A percentile compares a stretch with the other conserved stretches of the same genome.
These are phyloP conservation scores for Ceramica pisi DNA, from an alignment of 2,888 invertebrate genomes.

Conservation along the genomic window DNA sequence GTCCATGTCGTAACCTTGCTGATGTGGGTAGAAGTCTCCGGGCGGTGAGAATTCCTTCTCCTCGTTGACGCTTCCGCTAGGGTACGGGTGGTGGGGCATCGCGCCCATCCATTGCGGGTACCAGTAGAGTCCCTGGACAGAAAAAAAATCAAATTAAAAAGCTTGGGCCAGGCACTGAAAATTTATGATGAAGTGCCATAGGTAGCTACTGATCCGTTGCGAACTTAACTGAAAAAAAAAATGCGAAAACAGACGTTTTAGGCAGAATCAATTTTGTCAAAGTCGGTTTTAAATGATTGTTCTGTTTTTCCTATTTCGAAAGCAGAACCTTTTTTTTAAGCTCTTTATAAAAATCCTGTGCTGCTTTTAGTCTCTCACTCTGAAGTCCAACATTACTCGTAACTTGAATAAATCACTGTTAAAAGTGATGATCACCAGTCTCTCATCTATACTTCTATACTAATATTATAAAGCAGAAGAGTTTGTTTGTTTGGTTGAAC, in stretches of 20 bases:
- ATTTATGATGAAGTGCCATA: neutral
- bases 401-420: neutral
- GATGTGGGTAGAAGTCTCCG: constrained; percentile 80
- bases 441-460: too few relatives aligned
- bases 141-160: neutral
- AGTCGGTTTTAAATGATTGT: neutral
- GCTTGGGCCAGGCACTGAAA: neutral
- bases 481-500: too few relatives aligned
- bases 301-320: neutral
- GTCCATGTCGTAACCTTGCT: constrained; percentile 77
- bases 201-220: neutral
- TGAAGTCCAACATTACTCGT: too few relatives aligned
- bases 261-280: neutral
- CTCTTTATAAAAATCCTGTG: neutral
- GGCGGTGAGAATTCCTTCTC: constrained; percentile 74
- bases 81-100: constrained; percentile 82
- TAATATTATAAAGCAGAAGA: too few relatives aligned
- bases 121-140: constrained; percentile 85
- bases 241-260: neutral
- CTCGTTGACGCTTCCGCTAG: constrained; percentile 62
- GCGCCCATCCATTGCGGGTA: constrained; percentile 89
- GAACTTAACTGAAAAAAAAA: neutral
- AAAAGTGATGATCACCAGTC: too few relatives aligned
- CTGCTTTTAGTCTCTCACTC: neutral
- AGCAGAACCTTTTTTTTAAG: neutral